Evolutionary conservation across 2,888 invertebrate genomes (phyloP).

Genomic region (Hirudinaria manillensis): DNA sequence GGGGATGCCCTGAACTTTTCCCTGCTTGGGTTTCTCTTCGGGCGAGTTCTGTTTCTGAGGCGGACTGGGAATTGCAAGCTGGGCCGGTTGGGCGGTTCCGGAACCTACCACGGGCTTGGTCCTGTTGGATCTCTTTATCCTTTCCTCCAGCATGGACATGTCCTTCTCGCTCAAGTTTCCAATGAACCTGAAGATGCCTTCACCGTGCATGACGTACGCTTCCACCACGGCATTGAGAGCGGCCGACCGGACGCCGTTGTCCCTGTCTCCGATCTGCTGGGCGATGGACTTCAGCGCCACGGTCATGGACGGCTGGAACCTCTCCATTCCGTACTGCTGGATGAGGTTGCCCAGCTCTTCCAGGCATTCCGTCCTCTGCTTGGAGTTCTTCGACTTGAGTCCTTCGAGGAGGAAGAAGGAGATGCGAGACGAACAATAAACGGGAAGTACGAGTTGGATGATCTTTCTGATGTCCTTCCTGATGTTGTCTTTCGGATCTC

Average conservation of each 20-base stretch:
- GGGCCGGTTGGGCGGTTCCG: background rate
- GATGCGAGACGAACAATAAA: slow-evolving; percentile 78
- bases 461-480: slow-evolving; percentile 79
- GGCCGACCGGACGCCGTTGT: slow-evolving; percentile 89
- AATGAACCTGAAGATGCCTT: slow-evolving; percentile 81
- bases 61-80: background rate
- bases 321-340: slow-evolving; percentile 74
- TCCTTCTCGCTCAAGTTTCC: slow-evolving; percentile 92
- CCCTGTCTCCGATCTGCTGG: slow-evolving; percentile 87
- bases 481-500: slow-evolving; percentile 91
- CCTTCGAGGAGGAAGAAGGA: slow-evolving; percentile 89
- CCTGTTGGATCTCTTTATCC: slow-evolving; percentile 77
- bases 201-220: slow-evolving; percentile 83
- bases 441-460: slow-evolving; percentile 74
- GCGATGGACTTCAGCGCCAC: slow-evolving; percentile 81
- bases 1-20: background rate
- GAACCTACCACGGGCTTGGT: slow-evolving; percentile 23
- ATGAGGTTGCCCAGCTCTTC: slow-evolving; percentile 82
- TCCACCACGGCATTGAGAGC: slow-evolving; percentile 87
- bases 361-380: slow-evolving; percentile 89
- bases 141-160: slow-evolving; percentile 82
- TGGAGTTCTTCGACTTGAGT: slow-evolving; percentile 88
- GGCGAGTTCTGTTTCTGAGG: slow-evolving; percentile 28
- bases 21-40: slow-evolving; percentile 32
- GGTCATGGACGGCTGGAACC: slow-evolving; percentile 74